A percentile compares a stretch with the other conserved stretches of the same genome.
These are phyloP conservation scores for Patiria miniata DNA, from an alignment of 35 echinoderm and acorn worm species.

Conservation along the genomic window DNA sequence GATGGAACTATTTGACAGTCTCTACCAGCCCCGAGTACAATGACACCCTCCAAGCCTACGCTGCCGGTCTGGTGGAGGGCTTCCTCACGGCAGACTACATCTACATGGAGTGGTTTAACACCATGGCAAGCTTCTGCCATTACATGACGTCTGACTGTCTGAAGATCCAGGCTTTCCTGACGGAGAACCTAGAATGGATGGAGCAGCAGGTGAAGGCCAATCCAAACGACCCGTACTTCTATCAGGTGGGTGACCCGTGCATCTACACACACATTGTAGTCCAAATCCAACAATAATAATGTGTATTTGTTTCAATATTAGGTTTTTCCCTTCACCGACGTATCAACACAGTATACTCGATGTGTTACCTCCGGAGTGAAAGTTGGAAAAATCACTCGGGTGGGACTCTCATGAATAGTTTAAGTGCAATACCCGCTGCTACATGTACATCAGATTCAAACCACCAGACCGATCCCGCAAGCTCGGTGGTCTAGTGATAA, in stretches of 20 bases:
- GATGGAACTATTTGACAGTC: slow-evolving; percentile 77
- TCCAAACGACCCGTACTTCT: slow-evolving; percentile 65
- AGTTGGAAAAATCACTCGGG: no score
- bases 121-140: slow-evolving; percentile 46
- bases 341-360: no score
- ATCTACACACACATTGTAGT: no score
- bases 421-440: no score
- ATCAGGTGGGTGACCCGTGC: slow-evolving; percentile 43
- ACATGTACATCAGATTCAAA: no score
- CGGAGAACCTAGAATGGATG: slow-evolving; percentile 70
- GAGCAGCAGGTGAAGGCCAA: slow-evolving; percentile 53
- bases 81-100: slow-evolving; percentile 53
- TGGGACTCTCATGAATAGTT: no score
- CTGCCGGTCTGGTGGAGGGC: slow-evolving; percentile 70
- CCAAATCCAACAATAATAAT: no score
- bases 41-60: slow-evolving; percentile 71
- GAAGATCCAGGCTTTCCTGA: slow-evolving; percentile 44
- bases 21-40: slow-evolving; percentile 53
- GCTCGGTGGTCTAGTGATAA: no score
- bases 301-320: no score
- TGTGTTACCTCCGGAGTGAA: no score
- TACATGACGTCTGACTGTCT: slow-evolving; percentile 42
- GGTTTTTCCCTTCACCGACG: no score
- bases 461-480: no score
- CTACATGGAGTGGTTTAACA: slow-evolving; percentile 80